phyloP scores from a whole-genome alignment of 2,888 invertebrate species.

The Drosophila putrida region DNA sequence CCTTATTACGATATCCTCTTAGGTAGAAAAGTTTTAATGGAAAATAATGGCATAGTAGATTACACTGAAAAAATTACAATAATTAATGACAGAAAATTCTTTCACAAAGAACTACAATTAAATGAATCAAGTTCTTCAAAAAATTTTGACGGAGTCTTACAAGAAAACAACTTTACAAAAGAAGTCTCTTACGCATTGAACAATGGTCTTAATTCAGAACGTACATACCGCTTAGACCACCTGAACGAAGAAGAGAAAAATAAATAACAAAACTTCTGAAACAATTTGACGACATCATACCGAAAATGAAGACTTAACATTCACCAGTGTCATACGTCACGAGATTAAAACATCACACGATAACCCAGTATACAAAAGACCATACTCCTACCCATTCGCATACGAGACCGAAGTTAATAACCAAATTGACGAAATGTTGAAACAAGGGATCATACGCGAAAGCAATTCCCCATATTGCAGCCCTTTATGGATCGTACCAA shows the following conservation, averaged over 20 bases:
- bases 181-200: background rate
- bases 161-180: background rate
- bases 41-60: too few relatives aligned
- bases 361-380: too few relatives aligned
- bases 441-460: too few relatives aligned
- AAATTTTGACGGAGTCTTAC: background rate
- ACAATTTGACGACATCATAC: too few relatives aligned
- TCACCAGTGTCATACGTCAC: background rate
- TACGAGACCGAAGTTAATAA: too few relatives aligned
- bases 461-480: background rate
- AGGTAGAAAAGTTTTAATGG: too few relatives aligned
- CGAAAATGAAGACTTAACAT: background rate
- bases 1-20: too few relatives aligned
- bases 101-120: background rate
- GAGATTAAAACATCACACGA: too few relatives aligned
- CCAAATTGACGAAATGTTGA: too few relatives aligned
- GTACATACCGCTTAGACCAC: background rate
- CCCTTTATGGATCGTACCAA: slow-evolving; percentile 2
- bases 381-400: too few relatives aligned
- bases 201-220: too few relatives aligned
- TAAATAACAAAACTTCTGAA: background rate
- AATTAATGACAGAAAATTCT: background rate
- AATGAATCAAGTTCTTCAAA: background rate
- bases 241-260: background rate
- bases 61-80: background rate